phyloP scores from a whole-genome alignment of 1,140 invertebrate genomes.

The Caenorhabditis tropicalis region DNA sequence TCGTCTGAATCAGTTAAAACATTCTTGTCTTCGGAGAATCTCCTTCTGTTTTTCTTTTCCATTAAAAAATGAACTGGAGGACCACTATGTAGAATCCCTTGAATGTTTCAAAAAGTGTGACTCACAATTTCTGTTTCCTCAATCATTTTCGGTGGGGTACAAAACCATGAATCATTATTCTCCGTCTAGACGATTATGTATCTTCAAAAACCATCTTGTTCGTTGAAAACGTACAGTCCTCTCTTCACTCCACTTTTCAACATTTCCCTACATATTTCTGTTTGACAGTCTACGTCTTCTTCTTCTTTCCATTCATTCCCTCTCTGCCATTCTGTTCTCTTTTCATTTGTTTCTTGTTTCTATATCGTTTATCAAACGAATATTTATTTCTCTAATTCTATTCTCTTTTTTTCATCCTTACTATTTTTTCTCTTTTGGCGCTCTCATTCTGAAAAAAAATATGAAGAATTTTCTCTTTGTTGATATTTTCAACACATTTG shows the following conservation, averaged over 20 bases:
- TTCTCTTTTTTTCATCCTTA: not conserved
- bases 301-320: not conserved
- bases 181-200: too few species aligned
- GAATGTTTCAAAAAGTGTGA: too few species aligned
- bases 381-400: not conserved
- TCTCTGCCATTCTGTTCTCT: not conserved
- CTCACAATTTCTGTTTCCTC: too few species aligned
- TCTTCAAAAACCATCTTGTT: too few species aligned
- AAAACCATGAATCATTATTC: too few species aligned
- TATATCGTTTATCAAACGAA: slow-evolving; percentile 18
- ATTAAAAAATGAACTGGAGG: too few species aligned
- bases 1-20: too few species aligned
- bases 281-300: slow-evolving; percentile 9
- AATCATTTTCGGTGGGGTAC: too few species aligned
- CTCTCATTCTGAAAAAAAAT: not conserved
- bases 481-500: too few species aligned
- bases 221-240: not conserved
- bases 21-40: too few species aligned
- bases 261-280: not conserved
- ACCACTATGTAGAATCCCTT: too few species aligned
- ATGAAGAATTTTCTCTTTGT: not conserved
- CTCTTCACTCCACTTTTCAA: not conserved
- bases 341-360: not conserved
- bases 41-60: too few species aligned
- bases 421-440: not conserved